These are phyloP conservation scores for Calephelis nemesis DNA, from an alignment of 1,140 invertebrate species.

Conservation along the genomic window DNA sequence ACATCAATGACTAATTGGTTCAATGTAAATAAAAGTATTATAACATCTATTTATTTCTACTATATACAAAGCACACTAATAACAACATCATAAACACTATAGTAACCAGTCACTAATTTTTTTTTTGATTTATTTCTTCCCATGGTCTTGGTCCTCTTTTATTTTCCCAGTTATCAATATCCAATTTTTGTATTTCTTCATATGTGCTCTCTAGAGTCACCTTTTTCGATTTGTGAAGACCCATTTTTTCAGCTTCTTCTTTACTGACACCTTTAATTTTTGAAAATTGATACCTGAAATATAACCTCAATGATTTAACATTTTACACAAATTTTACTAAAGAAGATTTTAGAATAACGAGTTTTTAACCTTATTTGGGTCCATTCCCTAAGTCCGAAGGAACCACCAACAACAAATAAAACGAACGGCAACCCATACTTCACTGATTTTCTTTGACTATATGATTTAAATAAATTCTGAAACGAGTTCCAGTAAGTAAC, in stretches of 20 bases:
- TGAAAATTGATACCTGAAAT: constrained; percentile 84
- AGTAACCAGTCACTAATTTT: constrained; percentile 16
- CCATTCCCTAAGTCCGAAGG: constrained; percentile 86
- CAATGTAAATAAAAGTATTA: too few species aligned
- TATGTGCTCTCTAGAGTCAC: constrained; percentile 86
- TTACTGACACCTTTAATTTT: constrained; percentile 80
- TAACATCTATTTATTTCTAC: background rate
- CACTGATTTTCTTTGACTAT: constrained; percentile 63
- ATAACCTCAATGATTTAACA: constrained; percentile 2
- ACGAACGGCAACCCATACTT: constrained; percentile 85
- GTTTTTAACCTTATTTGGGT: constrained; percentile 81
- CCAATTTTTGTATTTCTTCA: constrained; percentile 84
- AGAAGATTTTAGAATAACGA: background rate
- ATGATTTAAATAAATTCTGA: constrained; percentile 34
- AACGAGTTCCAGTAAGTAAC: constrained; percentile 35
- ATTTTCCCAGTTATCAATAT: constrained; percentile 91
- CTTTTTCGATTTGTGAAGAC: constrained; percentile 83
- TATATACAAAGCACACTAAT: background rate
- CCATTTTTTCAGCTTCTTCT: constrained; percentile 82
- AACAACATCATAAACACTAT: background rate
- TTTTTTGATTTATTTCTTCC: constrained; percentile 74
- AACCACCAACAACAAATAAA: constrained; percentile 83
- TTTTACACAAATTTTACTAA: background rate
- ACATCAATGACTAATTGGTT: too few species aligned
- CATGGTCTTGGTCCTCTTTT: constrained; percentile 88